A percentile compares a stretch with the other conserved stretches of the same genome.
These are phyloP conservation scores for Dione vanillae DNA, from an alignment of 2,888 invertebrate genomes.

Conservation along the genomic window DNA sequence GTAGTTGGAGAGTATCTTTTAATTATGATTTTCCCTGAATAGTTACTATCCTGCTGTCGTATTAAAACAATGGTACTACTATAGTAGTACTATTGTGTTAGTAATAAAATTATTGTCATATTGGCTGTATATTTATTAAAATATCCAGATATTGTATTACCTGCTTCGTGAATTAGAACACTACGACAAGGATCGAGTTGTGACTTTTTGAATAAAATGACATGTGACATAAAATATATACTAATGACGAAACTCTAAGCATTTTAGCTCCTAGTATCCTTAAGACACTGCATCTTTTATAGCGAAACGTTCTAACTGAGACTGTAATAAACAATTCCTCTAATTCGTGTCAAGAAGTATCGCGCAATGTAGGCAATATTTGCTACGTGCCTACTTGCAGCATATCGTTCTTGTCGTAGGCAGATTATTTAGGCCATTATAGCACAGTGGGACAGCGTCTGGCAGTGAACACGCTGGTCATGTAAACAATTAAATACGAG, in stretches of 20 bases:
- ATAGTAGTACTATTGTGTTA: too few relatives aligned
- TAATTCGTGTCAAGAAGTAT: background rate
- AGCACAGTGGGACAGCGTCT: too few relatives aligned
- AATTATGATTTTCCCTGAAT: background rate
- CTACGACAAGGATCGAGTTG: background rate
- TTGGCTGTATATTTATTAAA: background rate
- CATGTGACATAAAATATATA: too few relatives aligned
- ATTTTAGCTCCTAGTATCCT: background rate
- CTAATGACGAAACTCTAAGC: background rate
- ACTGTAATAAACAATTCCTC: background rate
- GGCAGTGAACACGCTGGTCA: too few relatives aligned
- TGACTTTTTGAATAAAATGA: too few relatives aligned
- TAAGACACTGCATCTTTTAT: background rate
- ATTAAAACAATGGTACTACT: background rate
- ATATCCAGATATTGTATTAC: background rate
- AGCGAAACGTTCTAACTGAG: background rate
- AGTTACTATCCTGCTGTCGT: background rate
- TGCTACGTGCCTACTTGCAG: background rate
- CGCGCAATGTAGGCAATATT: background rate
- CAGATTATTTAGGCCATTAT: too few relatives aligned
- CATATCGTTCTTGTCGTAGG: too few relatives aligned
- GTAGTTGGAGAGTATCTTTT: background rate
- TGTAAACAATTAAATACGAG: too few relatives aligned
- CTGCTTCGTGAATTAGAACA: background rate
- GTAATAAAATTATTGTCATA: background rate